Evolutionary conservation across 2,797 vertebrate genomes (phyloP), one percentile per base, ranked within the genome.

Genomic region (Podargus strigoides): DNA sequence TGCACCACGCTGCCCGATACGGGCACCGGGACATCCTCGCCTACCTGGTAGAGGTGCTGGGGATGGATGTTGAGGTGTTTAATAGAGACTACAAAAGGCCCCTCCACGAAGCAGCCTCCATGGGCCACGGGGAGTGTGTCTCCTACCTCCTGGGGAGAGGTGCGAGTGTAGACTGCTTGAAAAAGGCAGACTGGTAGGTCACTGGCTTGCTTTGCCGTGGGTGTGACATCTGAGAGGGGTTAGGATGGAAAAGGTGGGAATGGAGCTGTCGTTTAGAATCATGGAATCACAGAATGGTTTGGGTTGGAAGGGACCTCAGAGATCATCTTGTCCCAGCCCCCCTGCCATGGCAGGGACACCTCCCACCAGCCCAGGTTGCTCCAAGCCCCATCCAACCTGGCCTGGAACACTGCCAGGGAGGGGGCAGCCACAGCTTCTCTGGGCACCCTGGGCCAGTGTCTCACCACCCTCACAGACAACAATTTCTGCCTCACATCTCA

Each of bases 51-150:
- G 96, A 97, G 64, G 80, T 46, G 4, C 27, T 98, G 0, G 96
- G 92, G 5, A 64, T 98, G 98, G 98, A 98, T 6, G 0, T 98
- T 5, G 99, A 99, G 27, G 94, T 97, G 46, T 68, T 94, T 75
- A 99, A 99, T 50, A 94, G 93, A 1, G 98, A 99, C 85, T 99
- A 99, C 96, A 99, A 99, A 96, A 98, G 98, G 39, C 98, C 98
- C 9, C 95, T 99, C n/a, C 99, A 99, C 1, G 99, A 99, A 95
- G 98, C 99, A 0, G 98, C 99, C 7, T 98, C 98, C 44, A 98
- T 98, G 98, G 97, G 99, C 4, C 98, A 98, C 24, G 14, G 5
- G 42, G 96, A 97, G 1, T 99, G 99, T 18, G 97, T 99, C 13
- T 74, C 60, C 20, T 99, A 98, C 74, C 97, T 99, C 16, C 91